Conservation (phyloP, 2,888 invertebrate species). For the Polymixis lichenea region DNA sequence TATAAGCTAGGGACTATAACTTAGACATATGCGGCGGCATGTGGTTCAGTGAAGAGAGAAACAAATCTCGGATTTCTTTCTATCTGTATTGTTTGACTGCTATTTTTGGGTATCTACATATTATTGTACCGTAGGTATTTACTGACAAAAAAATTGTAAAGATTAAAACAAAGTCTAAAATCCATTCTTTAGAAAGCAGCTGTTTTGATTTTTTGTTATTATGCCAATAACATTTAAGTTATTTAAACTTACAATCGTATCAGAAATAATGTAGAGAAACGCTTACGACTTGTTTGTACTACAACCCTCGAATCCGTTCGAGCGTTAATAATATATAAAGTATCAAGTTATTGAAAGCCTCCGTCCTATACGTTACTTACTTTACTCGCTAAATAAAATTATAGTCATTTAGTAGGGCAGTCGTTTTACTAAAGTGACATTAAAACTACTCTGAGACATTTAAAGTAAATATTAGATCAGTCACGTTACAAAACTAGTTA, state of each 20-base stretch:
- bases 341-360: constrained; percentile 46
- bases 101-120: neutral
- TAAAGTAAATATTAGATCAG: too few species aligned
- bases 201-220: neutral
- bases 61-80: neutral
- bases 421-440: neutral
- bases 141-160: neutral
- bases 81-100: neutral
- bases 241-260: neutral
- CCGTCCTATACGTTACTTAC: neutral
- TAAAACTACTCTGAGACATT: neutral
- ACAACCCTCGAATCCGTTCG: neutral
- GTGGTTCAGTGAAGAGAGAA: neutral
- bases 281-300: constrained; percentile 1
- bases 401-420: neutral
- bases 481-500: neutral
- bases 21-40: too few species aligned
- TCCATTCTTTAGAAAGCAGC: neutral
- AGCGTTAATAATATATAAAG: constrained; percentile 50
- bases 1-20: neutral
- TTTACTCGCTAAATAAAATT: neutral
- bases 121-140: neutral
- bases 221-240: too few species aligned
- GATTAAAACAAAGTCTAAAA: neutral
- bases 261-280: neutral